Percentiles rank a stretch among this genome's conserved stretches.
Conservation (phyloP, 2,888 invertebrate species). For the Plagodis pulveraria region DNA sequence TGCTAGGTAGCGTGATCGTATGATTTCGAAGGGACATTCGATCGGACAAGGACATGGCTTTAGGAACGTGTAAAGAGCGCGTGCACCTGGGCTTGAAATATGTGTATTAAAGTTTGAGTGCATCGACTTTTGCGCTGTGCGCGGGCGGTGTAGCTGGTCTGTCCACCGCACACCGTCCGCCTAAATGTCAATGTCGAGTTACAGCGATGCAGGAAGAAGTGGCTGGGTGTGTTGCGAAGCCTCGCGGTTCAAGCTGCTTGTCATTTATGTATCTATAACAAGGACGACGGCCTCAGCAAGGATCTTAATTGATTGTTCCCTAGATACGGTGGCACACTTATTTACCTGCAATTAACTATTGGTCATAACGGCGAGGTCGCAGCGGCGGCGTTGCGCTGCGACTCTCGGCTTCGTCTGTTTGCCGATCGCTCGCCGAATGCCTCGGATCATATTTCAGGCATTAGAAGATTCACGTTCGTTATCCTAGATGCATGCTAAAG, state of each 20-base stretch:
- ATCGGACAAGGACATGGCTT: slow-evolving; percentile 65
- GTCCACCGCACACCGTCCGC: slow-evolving; percentile 31
- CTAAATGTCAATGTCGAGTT: slow-evolving; percentile 78
- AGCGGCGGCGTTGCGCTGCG: slow-evolving; percentile 2
- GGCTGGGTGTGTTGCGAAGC: slow-evolving; percentile 54
- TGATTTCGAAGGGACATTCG: slow-evolving; percentile 63
- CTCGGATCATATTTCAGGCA: slow-evolving; percentile 36
- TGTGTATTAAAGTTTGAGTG: slow-evolving; percentile 46
- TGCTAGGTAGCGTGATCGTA: slow-evolving; percentile 40
- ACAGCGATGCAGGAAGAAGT: slow-evolving; percentile 68
- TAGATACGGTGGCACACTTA: slow-evolving; percentile 21
- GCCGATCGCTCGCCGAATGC: slow-evolving; percentile 16
- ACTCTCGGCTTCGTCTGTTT: slow-evolving; percentile 23
- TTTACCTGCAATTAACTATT: slow-evolving; percentile 27
- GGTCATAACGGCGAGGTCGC: slow-evolving; percentile 28
- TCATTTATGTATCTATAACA: slow-evolving; percentile 56
- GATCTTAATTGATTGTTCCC: slow-evolving; percentile 41
- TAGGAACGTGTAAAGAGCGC: slow-evolving; percentile 56
- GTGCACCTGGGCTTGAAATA: slow-evolving; percentile 55
- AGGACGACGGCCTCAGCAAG: slow-evolving; percentile 53
- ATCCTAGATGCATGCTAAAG: slow-evolving; percentile 46
- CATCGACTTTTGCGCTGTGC: slow-evolving; percentile 49
- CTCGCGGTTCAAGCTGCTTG: slow-evolving; percentile 45
- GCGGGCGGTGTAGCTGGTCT: slow-evolving; percentile 43
- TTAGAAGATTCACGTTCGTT: slow-evolving; percentile 41